Conservation (phyloP, 2,113 vertebrate species). For the Tiliqua scincoides region DNA sequence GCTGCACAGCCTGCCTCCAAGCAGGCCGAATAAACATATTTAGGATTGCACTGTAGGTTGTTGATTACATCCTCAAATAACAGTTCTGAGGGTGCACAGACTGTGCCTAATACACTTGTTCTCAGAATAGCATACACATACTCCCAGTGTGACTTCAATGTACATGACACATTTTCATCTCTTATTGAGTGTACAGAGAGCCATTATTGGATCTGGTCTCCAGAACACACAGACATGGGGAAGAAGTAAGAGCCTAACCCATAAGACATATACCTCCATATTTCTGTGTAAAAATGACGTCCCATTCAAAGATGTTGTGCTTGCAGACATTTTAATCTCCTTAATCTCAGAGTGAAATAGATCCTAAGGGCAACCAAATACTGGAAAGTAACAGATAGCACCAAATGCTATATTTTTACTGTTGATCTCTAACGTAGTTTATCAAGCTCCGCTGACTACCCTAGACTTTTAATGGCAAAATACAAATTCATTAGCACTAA, state of each 20-base stretch:
- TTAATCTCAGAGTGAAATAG: slow-evolving; percentile 41
- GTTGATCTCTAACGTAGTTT: slow-evolving; percentile 24
- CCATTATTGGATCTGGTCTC: too few species aligned
- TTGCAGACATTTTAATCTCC: slow-evolving; percentile 52
- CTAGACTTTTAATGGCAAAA: slow-evolving; percentile 35
- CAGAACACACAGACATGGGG: neutral
- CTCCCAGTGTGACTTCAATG: neutral
- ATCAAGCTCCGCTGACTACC: slow-evolving; percentile 25
- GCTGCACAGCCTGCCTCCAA: too few species aligned
- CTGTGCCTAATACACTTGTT: too few species aligned
- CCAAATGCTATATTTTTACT: slow-evolving; percentile 28
- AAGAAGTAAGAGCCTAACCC: too few species aligned
- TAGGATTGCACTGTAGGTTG: too few species aligned
- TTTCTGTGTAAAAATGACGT: neutral
- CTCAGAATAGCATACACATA: neutral
- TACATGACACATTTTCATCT: too few species aligned
- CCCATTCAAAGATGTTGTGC: slow-evolving; percentile 38
- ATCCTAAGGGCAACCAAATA: slow-evolving; percentile 32
- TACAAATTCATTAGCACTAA: slow-evolving; percentile 24
- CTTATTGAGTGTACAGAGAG: too few species aligned
- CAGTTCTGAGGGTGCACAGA: too few species aligned
- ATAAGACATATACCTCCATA: neutral
- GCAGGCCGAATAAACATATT: too few species aligned
- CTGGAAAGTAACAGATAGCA: slow-evolving; percentile 1
- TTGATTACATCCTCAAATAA: too few species aligned